phyloP scores from a whole-genome alignment of 2,797 vertebrate genomes.

The Poeciliopsis paucimaculata region DNA sequence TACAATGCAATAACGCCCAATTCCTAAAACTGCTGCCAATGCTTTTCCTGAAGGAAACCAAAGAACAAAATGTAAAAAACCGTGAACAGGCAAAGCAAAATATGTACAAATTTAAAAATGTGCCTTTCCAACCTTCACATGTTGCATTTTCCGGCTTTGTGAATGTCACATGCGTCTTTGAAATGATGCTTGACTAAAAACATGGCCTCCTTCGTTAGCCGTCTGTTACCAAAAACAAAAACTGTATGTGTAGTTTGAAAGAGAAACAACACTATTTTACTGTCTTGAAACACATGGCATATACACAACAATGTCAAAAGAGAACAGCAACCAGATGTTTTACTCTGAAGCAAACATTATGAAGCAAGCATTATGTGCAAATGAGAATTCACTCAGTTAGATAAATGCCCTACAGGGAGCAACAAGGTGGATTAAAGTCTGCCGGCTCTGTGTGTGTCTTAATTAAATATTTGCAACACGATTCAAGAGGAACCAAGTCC shows the following conservation, averaged over 20 bases:
- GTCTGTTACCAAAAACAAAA: too few relatives aligned
- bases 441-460: background rate
- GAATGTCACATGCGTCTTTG: too few relatives aligned
- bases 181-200: too few relatives aligned
- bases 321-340: background rate
- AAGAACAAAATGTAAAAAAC: background rate
- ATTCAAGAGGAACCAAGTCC: background rate
- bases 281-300: background rate
- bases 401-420: background rate
- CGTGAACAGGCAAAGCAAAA: background rate
- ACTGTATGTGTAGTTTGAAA: background rate
- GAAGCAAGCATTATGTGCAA: constrained; percentile 1
- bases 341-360: background rate
- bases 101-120: background rate
- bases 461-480: background rate
- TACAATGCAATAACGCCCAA: background rate
- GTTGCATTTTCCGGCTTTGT: too few relatives aligned
- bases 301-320: background rate
- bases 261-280: background rate
- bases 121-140: too few relatives aligned
- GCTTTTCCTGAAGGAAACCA: background rate
- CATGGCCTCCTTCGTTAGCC: too few relatives aligned
- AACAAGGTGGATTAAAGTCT: background rate
- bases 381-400: constrained; percentile 2
- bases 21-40: background rate